Evolutionary conservation across 2,113 vertebrate genomes (phyloP), one percentile per base, ranked within the genome.

Genomic region (Alaudala cheleensis): DNA sequence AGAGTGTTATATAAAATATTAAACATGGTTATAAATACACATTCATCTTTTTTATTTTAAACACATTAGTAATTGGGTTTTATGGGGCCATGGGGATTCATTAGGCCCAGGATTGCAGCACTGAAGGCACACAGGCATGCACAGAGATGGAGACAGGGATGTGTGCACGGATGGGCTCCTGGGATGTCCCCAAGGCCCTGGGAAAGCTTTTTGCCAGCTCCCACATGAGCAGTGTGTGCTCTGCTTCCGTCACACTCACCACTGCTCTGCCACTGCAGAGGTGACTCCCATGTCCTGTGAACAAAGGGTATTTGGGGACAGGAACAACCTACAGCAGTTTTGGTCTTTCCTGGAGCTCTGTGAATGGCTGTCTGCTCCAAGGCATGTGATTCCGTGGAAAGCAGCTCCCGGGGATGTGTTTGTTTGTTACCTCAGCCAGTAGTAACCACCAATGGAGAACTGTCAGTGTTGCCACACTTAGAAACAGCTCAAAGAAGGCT

Each of bases 1-100:
- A 28, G 51, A 95, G 86, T n/a, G 86, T 96, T 97, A 96, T 19
- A 81, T 95, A 96, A 97, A 97, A 95, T 86, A 90, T 93, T 95
- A 88, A 72, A 92, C 58, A 39, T 70, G 5, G 6, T 58, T 97
- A 92, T 90, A 95, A 97, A 94, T 93, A 94, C 31, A 92, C 72
- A 44, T 60, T 74, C 83, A 56, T 83, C 78, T 74, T 95, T 95
- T 92, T 42, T 42, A 94, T 93, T 97, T 97, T 94, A 93, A 92
- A 92, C 82, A 86, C 88, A 74, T 94, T 93, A 86, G 80, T 86
- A 94, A 94, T 71, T 58, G 86, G 77, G 88, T 91, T 95, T 95
- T 96, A 70, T 73, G 33, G 60, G 86, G 72, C 80, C 86, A 88
- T 4, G 4, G 83, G 56, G 72, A 78, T 91, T 94, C 58, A 62